These are phyloP conservation scores for Gavia stellata DNA, from an alignment of 2,113 vertebrate species.

Conservation along the genomic window DNA sequence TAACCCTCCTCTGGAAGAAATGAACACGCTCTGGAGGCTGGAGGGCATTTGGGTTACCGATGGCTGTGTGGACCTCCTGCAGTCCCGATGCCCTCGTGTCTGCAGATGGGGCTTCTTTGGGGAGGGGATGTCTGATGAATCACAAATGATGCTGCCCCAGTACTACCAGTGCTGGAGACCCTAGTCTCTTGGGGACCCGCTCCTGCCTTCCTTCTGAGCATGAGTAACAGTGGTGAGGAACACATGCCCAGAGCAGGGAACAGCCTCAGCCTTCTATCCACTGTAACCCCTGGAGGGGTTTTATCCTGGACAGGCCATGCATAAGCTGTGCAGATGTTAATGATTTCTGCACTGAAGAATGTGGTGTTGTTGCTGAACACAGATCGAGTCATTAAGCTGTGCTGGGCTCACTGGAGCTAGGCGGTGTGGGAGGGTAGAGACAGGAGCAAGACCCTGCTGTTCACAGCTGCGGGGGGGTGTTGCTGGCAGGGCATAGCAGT, in stretches of 20 bases:
- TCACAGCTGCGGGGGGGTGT: background rate
- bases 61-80: background rate
- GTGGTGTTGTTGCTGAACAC: slow-evolving; percentile 7
- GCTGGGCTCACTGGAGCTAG: background rate
- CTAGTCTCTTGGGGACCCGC: background rate
- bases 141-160: background rate
- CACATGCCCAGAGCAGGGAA: background rate
- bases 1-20: background rate
- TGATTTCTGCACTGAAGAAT: slow-evolving; percentile 53
- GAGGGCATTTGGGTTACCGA: background rate
- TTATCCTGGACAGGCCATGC: background rate
- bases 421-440: background rate
- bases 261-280: background rate
- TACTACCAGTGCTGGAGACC: background rate
- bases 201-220: background rate
- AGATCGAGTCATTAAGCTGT: background rate
- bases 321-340: slow-evolving; percentile 48
- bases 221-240: background rate
- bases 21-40: background rate
- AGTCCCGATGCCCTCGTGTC: background rate
- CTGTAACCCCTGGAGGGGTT: background rate
- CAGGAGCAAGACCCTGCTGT: background rate
- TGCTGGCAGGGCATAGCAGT: background rate
- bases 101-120: background rate
- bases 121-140: background rate